Percentiles rank a stretch among this genome's conserved stretches.
These are phyloP conservation scores for Protonibea diacanthus DNA, from an alignment of 2,797 vertebrate genomes.

Conservation along the genomic window DNA sequence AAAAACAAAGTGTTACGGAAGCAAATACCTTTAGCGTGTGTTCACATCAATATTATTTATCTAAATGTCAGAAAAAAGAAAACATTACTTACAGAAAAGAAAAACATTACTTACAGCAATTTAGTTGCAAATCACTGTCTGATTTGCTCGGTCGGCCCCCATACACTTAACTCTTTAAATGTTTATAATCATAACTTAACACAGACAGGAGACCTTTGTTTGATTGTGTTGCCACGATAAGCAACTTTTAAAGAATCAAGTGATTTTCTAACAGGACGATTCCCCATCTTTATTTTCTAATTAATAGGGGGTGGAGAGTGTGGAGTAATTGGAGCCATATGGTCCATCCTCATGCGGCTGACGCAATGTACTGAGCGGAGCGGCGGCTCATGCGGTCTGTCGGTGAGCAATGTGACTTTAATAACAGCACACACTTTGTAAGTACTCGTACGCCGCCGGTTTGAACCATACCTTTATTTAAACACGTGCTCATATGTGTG, in stretches of 20 bases:
- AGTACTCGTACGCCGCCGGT: constrained; percentile 9
- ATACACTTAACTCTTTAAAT: not conserved
- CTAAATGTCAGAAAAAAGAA: no score
- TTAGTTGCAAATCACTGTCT: no score
- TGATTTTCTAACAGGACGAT: no score
- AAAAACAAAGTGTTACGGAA: no score
- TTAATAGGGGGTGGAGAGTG: not conserved
- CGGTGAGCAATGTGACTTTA: not conserved
- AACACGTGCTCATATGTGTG: fast-evolving
- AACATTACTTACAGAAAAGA: no score
- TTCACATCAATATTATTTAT: no score
- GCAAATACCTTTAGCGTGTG: no score
- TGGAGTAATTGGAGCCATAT: not conserved
- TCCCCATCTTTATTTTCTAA: not conserved
- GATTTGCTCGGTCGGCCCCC: no score
- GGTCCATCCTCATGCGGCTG: constrained; percentile 4
- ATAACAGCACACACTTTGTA: constrained; percentile 2
- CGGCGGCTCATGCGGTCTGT: constrained; percentile 4
- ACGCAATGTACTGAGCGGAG: constrained; percentile 16
- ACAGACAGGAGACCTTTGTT: not conserved
- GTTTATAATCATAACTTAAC: no score
- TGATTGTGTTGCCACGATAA: no score
- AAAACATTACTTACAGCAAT: no score
- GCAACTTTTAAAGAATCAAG: no score
- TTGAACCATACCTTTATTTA: not conserved